Evolutionary conservation across 2,888 invertebrate species (phyloP).

Genomic region (Stenichneumon culpator): DNA sequence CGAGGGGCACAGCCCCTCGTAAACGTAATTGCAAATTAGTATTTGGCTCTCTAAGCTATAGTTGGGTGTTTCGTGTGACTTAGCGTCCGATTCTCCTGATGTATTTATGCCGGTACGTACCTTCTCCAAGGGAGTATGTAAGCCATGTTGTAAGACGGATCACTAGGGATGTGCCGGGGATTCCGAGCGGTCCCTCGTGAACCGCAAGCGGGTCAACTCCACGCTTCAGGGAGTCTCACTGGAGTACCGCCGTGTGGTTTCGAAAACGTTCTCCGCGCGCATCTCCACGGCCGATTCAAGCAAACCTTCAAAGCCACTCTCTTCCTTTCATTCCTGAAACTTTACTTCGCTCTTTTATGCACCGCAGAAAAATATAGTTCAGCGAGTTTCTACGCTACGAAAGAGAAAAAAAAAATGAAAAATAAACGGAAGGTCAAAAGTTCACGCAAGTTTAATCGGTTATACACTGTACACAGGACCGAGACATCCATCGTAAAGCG

Average conservation of each 20-base stretch:
- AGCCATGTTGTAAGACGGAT: constrained; percentile 66
- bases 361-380: neutral
- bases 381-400: neutral
- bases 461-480: neutral
- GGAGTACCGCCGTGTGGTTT: constrained; percentile 42
- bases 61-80: neutral
- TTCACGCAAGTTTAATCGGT: neutral
- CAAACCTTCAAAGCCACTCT: constrained; percentile 15
- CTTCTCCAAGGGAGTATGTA: constrained; percentile 26
- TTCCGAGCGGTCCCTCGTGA: constrained; percentile 63
- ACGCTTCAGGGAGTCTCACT: constrained; percentile 60
- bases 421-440: constrained; percentile 1
- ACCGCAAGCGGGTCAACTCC: constrained; percentile 61
- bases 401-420: neutral
- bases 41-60: neutral
- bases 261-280: constrained; percentile 20
- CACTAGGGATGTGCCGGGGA: constrained; percentile 66
- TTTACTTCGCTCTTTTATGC: neutral
- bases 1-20: neutral
- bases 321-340: constrained; percentile 28
- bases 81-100: neutral
- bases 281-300: constrained; percentile 45
- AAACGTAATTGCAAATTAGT: neutral
- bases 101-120: constrained; percentile 5
- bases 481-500: neutral